These are phyloP conservation scores for Archilochus colubris DNA, from an alignment of 2,113 vertebrate species.

Conservation along the genomic window DNA sequence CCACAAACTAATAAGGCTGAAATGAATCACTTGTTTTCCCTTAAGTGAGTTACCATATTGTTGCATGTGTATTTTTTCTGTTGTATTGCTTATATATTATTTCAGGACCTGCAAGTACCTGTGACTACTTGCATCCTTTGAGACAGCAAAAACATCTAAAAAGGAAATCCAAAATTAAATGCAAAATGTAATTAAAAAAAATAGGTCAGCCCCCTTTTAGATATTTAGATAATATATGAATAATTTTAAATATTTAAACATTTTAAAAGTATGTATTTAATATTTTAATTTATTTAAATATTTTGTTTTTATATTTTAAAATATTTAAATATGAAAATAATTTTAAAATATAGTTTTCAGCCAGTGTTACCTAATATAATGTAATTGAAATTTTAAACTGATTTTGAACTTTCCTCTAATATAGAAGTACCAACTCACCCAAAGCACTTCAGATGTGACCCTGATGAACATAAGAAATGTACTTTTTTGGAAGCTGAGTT, in stretches of 20 bases:
- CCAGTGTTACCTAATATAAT: background rate
- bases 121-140: background rate
- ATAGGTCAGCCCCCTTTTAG: background rate
- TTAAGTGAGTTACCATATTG: background rate
- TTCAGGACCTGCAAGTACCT: background rate
- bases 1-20: background rate
- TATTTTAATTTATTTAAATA: too few species aligned
- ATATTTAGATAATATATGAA: background rate
- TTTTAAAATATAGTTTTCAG: background rate
- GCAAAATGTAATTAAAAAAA: background rate
- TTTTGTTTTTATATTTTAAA: too few species aligned
- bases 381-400: background rate
- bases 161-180: background rate
- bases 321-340: too few species aligned
- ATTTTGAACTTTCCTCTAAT: background rate
- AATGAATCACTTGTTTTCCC: background rate
- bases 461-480: conserved; percentile 17
- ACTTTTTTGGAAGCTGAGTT: background rate
- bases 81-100: background rate
- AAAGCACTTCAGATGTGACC: background rate
- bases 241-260: too few species aligned
- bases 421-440: background rate
- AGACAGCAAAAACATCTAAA: background rate
- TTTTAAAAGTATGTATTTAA: too few species aligned
- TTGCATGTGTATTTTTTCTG: background rate